These are phyloP conservation scores for Gasterosteus nipponicus DNA, from an alignment of 2,113 vertebrate genomes.

Conservation along the genomic window DNA sequence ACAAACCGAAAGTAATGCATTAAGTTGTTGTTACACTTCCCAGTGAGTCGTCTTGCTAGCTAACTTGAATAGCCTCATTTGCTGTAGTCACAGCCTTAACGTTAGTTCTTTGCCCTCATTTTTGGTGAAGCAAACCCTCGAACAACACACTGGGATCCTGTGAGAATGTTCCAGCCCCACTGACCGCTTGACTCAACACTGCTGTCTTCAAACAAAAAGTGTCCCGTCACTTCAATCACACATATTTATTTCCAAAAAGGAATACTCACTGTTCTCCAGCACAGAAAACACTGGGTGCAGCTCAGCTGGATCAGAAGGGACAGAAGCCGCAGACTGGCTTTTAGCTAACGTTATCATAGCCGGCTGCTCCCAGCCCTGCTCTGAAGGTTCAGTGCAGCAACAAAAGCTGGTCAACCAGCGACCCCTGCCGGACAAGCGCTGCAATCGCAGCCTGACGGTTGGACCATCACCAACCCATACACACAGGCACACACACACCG, in stretches of 20 bases:
- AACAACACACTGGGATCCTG: slow-evolving; percentile 9
- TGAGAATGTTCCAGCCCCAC: slow-evolving; percentile 18
- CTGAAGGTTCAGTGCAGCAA: not conserved
- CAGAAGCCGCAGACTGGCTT: slow-evolving; percentile 55
- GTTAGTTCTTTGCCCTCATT: slow-evolving; percentile 43
- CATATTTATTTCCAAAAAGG: not conserved
- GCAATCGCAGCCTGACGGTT: not conserved
- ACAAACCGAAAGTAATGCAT: not conserved
- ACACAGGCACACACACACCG: no score
- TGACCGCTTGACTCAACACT: not conserved
- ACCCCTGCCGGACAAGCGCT: slow-evolving; percentile 15
- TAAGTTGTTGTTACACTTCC: not conserved
- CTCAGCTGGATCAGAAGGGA: slow-evolving; percentile 35
- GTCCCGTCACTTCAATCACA: not conserved
- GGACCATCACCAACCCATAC: no score
- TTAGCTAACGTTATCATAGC: slow-evolving; percentile 31
- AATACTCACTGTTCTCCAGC: slow-evolving; percentile 64
- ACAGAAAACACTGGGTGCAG: slow-evolving; percentile 50
- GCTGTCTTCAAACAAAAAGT: not conserved
- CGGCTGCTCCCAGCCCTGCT: slow-evolving; percentile 30
- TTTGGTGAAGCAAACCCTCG: slow-evolving; percentile 30
- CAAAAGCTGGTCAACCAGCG: not conserved
- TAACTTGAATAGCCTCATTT: slow-evolving; percentile 54
- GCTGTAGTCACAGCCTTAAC: slow-evolving; percentile 34
- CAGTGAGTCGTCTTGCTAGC: slow-evolving; percentile 7